These are phyloP conservation scores for Ypsolopha sequella DNA, from an alignment of 2,888 invertebrate species.

Conservation along the genomic window DNA sequence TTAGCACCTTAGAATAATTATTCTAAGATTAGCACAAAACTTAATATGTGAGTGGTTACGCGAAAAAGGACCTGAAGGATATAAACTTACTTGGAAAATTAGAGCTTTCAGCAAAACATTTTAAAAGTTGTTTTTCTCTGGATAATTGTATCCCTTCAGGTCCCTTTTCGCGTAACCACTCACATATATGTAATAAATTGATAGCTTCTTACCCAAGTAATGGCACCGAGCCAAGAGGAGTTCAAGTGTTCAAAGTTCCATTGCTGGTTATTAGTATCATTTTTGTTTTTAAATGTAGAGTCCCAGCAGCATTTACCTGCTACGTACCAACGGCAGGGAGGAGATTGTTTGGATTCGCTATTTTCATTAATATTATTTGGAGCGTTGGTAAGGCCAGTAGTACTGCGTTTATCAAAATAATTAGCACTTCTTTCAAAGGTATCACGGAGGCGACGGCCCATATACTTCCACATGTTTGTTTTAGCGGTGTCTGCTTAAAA, in stretches of 20 bases:
- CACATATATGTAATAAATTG: no score
- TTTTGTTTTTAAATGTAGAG: slow-evolving; percentile 20
- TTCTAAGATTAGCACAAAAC: no score
- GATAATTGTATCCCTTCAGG: no score
- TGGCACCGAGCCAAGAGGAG: slow-evolving; percentile 61
- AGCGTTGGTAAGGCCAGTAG: slow-evolving; percentile 41
- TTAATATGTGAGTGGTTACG: no score
- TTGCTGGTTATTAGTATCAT: slow-evolving; percentile 43
- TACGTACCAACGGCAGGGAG: slow-evolving; percentile 35
- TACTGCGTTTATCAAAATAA: slow-evolving; percentile 58
- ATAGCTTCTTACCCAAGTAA: slow-evolving; percentile 54
- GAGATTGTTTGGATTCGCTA: slow-evolving; percentile 27
- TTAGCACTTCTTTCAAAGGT: slow-evolving; percentile 59
- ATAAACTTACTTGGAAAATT: no score
- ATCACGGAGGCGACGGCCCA: slow-evolving; percentile 59
- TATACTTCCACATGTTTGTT: slow-evolving; percentile 67
- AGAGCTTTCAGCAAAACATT: no score
- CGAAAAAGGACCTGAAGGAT: no score
- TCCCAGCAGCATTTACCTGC: slow-evolving; percentile 31
- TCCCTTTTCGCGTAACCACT: no score
- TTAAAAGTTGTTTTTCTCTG: no score
- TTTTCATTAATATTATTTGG: slow-evolving; percentile 24
- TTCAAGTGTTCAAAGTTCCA: slow-evolving; percentile 56
- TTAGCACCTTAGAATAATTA: no score
- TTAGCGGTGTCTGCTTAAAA: no score